phyloP scores from a whole-genome alignment of 1,140 invertebrate species.

The Psix sp. region DNA sequence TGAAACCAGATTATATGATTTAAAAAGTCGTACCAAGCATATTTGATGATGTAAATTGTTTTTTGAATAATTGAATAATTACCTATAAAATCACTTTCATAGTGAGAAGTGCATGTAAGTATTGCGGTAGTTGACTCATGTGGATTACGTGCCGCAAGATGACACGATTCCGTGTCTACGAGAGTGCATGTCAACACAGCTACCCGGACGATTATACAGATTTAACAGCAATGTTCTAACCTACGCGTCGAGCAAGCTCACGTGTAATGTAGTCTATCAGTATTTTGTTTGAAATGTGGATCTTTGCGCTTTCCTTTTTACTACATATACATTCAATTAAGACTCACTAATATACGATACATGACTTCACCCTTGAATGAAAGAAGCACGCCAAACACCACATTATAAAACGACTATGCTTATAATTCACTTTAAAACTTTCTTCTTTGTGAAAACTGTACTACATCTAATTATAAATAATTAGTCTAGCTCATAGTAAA shows the following conservation, averaged over 20 bases:
- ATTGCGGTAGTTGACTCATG: constrained; percentile 26
- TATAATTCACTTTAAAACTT: constrained; percentile 18
- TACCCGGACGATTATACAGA: constrained; percentile 47
- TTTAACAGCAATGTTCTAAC: constrained; percentile 48
- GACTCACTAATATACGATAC: constrained; percentile 39
- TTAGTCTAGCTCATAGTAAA: no score
- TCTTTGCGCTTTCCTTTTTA: constrained; percentile 28
- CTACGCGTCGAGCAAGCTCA: constrained; percentile 1
- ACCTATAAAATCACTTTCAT: no score
- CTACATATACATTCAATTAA: constrained; percentile 30
- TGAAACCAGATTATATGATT: no score
- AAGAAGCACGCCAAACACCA: constrained; percentile 64
- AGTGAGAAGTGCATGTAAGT: no score
- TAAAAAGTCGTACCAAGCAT: no score
- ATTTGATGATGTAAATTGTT: no score
- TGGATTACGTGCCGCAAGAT: constrained; percentile 35
- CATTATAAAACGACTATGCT: constrained; percentile 26
- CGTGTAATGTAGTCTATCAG: constrained; percentile 1
- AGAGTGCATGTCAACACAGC: constrained; percentile 24
- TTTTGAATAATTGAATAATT: no score
- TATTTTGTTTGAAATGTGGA: constrained; percentile 8
- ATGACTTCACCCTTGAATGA: constrained; percentile 68
- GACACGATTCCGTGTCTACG: constrained; percentile 29
- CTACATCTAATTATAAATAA: no score
- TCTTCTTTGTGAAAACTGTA: no score